Conservation (phyloP, 2,113 vertebrate species). For the Salvelinus sp. region DNA sequence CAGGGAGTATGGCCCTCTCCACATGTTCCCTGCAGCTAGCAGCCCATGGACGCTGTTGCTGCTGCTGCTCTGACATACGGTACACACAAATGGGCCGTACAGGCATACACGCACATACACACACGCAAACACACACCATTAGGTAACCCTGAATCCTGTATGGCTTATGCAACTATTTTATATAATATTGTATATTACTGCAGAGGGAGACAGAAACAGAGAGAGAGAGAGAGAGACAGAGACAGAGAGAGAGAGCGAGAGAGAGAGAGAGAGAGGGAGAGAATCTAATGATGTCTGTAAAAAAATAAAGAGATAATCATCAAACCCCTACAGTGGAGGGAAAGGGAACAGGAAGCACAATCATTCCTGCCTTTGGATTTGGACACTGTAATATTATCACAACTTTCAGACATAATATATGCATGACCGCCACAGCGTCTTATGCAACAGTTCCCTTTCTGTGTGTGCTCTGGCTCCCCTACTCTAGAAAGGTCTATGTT, state of each 20-base stretch:
- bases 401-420: slow-evolving; percentile 12
- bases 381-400: too few relatives aligned
- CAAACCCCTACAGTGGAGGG: too few relatives aligned
- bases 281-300: slow-evolving; percentile 25
- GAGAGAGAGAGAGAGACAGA: too few relatives aligned
- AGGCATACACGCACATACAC: neutral
- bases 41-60: slow-evolving; percentile 21
- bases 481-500: slow-evolving; percentile 32
- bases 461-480: neutral
- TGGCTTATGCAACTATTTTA: neutral
- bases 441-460: slow-evolving; percentile 9
- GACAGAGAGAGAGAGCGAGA: too few relatives aligned
- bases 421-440: neutral
- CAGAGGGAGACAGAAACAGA: too few relatives aligned
- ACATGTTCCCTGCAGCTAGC: slow-evolving; percentile 30
- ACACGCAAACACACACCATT: neutral
- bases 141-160: neutral
- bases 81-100: neutral
- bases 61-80: neutral
- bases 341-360: too few relatives aligned
- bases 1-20: slow-evolving; percentile 41
- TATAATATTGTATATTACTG: neutral
- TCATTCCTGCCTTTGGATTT: too few relatives aligned
- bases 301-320: neutral
- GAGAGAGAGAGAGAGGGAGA: too few relatives aligned